phyloP scores from a whole-genome alignment of 2,888 invertebrate genomes.

The Caenorhabditis sp. region DNA sequence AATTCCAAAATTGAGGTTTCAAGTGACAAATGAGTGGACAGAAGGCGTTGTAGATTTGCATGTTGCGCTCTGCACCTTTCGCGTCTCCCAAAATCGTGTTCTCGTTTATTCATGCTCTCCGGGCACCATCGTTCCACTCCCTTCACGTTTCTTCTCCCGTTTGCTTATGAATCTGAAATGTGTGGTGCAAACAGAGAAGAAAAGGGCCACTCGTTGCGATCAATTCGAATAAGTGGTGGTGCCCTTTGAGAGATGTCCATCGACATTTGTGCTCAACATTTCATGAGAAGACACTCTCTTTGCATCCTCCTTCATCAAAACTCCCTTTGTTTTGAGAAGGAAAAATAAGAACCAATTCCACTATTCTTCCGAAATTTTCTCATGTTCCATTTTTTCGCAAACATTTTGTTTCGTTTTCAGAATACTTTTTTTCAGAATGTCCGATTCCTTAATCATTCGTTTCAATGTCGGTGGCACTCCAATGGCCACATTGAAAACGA shows the following conservation, averaged over 20 bases:
- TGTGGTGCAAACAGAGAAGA: constrained; percentile 23
- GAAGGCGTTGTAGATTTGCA: constrained; percentile 24
- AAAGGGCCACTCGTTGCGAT: constrained; percentile 35
- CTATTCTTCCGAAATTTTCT: constrained; percentile 7
- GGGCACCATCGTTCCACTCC: constrained; percentile 3
- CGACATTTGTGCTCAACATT: constrained; percentile 55
- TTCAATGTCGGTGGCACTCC: constrained; percentile 81
- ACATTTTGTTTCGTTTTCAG: not conserved
- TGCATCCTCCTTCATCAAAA: constrained; percentile 2
- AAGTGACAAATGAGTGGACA: constrained; percentile 12
- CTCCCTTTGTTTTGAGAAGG: not conserved
- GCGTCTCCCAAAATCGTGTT: constrained; percentile 18
- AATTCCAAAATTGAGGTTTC: constrained; percentile 32
- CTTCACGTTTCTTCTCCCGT: not conserved
- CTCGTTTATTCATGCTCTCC: constrained; percentile 20
- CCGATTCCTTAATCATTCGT: constrained; percentile 69
- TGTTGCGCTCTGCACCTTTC: constrained; percentile 30
- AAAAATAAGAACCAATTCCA: not conserved
- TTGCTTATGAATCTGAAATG: constrained; percentile 65
- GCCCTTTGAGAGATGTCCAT: constrained; percentile 64
- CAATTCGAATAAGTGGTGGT: constrained; percentile 66
- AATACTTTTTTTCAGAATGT: constrained; percentile 42
- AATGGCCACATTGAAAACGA: constrained; percentile 69
- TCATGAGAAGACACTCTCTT: constrained; percentile 34
- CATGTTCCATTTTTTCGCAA: not conserved